Base-by-base conservation (phyloP, 2,113 vertebrate species). In the Salvelinus namaycush region DNA sequence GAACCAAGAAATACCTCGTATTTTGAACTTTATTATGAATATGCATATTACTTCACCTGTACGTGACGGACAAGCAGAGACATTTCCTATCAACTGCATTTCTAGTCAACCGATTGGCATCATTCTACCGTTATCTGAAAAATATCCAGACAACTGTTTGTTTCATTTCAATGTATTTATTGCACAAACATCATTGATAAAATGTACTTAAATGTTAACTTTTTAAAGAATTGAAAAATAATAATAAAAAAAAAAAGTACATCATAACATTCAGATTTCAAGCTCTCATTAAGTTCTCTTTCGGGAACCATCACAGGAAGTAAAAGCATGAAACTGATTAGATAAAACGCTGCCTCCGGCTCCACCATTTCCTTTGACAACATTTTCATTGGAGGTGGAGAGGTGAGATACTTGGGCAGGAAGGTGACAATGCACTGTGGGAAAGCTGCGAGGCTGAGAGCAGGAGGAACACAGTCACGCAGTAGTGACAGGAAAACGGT, bases 121-220 rank as follows among this genome's bases (percentile, higher is more conserved):
- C 59, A 22, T 60, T 16, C 26, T 67, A 18, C 39, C 1, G 7
- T 11, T 9, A 44, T 11, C 9, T 44, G 39, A 44, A 44, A 44
- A 39, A 44, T 34, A 34, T 34, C 16, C 57, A 31, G 16, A 60
- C 49, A 71, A 29, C 24, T 62, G 18, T 4, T 16, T 77, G 76
- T 83, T 89, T 87, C 85, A 87, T 80, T 87, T 90, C 44, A 65
- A 84, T 44, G 8, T 44, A 44, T 94, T 93, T 93, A 93, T 91
- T 94, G 92, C 92, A 93, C 92, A 93, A 93, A 93, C 85, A 92
- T 89, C 88, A 81, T 86, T 87, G 90, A 93, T 90, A 93, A 92
- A 91, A 89, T 89, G 81, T 89, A 90, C 68, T 86, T 60, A 22
- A 81, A 84, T 87, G 86, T 91, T 92, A 90, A 68, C 68, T 84